These are phyloP conservation scores for Brachirus orientalis DNA, from an alignment of 2,113 vertebrate genomes.

Conservation along the genomic window DNA sequence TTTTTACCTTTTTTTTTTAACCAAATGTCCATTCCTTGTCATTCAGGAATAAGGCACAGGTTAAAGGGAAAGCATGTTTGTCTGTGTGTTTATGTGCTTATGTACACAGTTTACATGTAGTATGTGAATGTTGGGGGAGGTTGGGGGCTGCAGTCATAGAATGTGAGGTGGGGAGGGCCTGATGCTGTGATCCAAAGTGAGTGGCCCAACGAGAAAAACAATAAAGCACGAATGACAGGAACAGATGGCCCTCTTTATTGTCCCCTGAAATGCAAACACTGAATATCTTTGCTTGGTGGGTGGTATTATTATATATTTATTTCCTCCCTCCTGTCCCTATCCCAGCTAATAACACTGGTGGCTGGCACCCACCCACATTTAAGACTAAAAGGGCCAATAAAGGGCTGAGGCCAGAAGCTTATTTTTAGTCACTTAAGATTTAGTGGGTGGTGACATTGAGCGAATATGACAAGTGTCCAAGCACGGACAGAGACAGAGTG, in stretches of 20 bases:
- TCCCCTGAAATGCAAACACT: conserved; percentile 83
- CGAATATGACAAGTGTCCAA: conserved; percentile 48
- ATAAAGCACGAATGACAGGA: conserved; percentile 83
- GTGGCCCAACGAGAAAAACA: conserved; percentile 74
- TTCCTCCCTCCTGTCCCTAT: conserved; percentile 71
- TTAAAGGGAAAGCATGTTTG: conserved; percentile 23
- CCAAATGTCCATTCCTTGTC: conserved; percentile 49
- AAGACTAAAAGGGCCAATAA: conserved; percentile 66
- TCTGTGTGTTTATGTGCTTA: conserved; percentile 31
- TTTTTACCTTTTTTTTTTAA: conserved; percentile 18
- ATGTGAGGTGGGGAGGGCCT: conserved; percentile 48
- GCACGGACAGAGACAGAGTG: conserved; percentile 2
- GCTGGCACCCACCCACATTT: conserved; percentile 71
- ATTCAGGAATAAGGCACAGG: conserved; percentile 46
- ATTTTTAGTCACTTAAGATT: conserved; percentile 60
- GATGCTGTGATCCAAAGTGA: conserved; percentile 70
- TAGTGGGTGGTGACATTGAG: conserved; percentile 62
- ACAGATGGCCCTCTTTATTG: conserved; percentile 84
- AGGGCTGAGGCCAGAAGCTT: conserved; percentile 65
- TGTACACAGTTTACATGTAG: conserved; percentile 40
- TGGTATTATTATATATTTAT: conserved; percentile 77
- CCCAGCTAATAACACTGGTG: conserved; percentile 69
- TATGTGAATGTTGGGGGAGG: conserved; percentile 15
- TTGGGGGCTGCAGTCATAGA: conserved; percentile 29
- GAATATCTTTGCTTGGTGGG: conserved; percentile 80